phyloP scores from a whole-genome alignment of 1,140 invertebrate genomes.

The Forficula auricularia region DNA sequence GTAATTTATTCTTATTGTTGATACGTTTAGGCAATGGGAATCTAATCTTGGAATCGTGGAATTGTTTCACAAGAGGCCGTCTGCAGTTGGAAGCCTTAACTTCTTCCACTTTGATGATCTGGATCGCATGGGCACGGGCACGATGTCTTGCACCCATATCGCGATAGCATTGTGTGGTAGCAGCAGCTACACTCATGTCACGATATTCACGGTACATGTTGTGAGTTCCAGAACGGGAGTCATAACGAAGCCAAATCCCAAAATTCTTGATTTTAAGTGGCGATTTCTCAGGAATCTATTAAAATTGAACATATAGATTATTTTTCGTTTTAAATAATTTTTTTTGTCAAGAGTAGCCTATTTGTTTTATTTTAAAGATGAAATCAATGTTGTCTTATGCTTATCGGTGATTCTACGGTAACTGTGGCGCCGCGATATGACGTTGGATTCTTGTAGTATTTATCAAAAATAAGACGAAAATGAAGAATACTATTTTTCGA shows the following conservation, averaged over 20 bases:
- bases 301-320: slow-evolving; percentile 14
- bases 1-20: slow-evolving; percentile 59
- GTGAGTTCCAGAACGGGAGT: slow-evolving; percentile 94
- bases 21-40: slow-evolving; percentile 94
- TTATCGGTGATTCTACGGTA: too few relatives aligned
- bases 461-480: too few relatives aligned
- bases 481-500: too few relatives aligned
- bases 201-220: slow-evolving; percentile 99
- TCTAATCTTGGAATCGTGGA: slow-evolving; percentile 88
- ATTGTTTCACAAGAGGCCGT: slow-evolving; percentile 89
- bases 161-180: slow-evolving; percentile 95
- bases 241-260: slow-evolving; percentile 95
- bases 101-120: slow-evolving; percentile 93
- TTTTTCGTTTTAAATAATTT: too few relatives aligned
- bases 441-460: too few relatives aligned
- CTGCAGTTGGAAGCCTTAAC: slow-evolving; percentile 76
- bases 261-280: slow-evolving; percentile 95
- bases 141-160: slow-evolving; percentile 99
- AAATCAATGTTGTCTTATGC: too few relatives aligned
- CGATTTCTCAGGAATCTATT: slow-evolving; percentile 71
- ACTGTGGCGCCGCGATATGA: too few relatives aligned
- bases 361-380: too few relatives aligned
- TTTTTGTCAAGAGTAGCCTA: too few relatives aligned
- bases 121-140: slow-evolving; percentile 83
- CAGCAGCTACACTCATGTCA: slow-evolving; percentile 82